Evolutionary conservation across 2,113 vertebrate genomes (phyloP).

Genomic region (Eulacestoma nigropectus): DNA sequence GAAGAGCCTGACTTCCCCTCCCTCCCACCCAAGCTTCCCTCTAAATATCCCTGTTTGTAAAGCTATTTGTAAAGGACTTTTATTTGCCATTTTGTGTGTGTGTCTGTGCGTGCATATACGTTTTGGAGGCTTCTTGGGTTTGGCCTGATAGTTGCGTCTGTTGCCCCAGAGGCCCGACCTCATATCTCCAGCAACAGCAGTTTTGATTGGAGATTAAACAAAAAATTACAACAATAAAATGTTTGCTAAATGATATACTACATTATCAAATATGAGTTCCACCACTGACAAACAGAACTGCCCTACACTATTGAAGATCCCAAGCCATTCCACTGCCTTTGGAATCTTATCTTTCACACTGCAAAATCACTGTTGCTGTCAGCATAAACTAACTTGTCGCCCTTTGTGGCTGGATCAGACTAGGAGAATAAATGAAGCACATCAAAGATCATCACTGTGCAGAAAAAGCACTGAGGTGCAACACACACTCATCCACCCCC

Average conservation of each 20-base stretch:
- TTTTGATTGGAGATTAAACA: not conserved
- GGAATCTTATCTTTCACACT: not conserved
- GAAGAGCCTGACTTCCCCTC: not conserved
- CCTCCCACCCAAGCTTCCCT: not conserved
- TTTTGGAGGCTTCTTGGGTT: not conserved
- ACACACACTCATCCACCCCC: not conserved
- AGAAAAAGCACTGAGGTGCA: accelerated
- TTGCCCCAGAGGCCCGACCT: not conserved
- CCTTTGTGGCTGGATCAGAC: not conserved
- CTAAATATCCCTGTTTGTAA: not conserved
- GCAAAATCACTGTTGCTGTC: not conserved
- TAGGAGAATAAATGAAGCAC: not conserved
- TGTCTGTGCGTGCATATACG: accelerated
- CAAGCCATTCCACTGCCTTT: not conserved
- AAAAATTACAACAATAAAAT: not conserved
- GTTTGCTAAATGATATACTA: not conserved
- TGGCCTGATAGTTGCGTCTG: not conserved
- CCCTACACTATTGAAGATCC: not conserved
- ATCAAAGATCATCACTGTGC: not conserved
- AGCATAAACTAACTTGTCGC: not conserved
- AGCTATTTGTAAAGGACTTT: not conserved
- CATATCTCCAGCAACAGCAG: not conserved
- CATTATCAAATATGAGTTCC: not conserved
- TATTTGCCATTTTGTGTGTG: not conserved
- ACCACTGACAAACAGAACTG: not conserved